A percentile compares a stretch with the other conserved stretches of the same genome.
Evolutionary conservation across 92 coral and sea anemone species (phyloP).

Genomic region (Zoanthus gigantus): DNA sequence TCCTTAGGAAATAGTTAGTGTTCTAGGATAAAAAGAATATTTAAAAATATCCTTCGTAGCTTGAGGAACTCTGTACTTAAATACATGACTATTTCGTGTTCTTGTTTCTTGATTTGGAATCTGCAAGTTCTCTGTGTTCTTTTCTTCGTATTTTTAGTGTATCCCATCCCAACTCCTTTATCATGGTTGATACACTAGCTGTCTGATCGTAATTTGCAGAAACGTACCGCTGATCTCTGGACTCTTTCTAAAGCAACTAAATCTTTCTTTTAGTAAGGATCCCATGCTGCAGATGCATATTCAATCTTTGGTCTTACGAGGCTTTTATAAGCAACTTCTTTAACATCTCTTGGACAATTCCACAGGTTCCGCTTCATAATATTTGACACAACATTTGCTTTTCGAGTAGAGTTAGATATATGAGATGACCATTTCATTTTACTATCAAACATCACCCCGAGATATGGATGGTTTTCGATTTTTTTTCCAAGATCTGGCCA

Average conservation of each 20-base stretch:
- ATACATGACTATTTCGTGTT: too few relatives aligned
- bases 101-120: too few relatives aligned
- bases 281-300: constrained; percentile 36
- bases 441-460: too few relatives aligned
- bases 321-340: constrained; percentile 27
- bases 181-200: constrained; percentile 38
- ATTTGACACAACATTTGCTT: constrained; percentile 10
- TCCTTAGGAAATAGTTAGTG: background rate
- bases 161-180: too few relatives aligned
- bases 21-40: background rate
- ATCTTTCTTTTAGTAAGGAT: constrained; percentile 41
- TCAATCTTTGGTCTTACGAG: too few relatives aligned
- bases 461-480: constrained; percentile 17
- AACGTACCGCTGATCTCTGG: constrained; percentile 49
- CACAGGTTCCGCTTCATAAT: constrained; percentile 44
- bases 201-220: constrained; percentile 52
- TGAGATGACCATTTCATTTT: too few relatives aligned
- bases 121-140: too few relatives aligned
- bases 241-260: constrained; percentile 34
- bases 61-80: background rate
- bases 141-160: too few relatives aligned
- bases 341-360: constrained; percentile 47
- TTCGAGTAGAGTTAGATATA: constrained; percentile 14
- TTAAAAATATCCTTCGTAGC: background rate
- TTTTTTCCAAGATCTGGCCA: constrained; percentile 39